These are phyloP conservation scores for Meghimatium bilineatum DNA, from an alignment of 2,888 invertebrate genomes.

Conservation along the genomic window DNA sequence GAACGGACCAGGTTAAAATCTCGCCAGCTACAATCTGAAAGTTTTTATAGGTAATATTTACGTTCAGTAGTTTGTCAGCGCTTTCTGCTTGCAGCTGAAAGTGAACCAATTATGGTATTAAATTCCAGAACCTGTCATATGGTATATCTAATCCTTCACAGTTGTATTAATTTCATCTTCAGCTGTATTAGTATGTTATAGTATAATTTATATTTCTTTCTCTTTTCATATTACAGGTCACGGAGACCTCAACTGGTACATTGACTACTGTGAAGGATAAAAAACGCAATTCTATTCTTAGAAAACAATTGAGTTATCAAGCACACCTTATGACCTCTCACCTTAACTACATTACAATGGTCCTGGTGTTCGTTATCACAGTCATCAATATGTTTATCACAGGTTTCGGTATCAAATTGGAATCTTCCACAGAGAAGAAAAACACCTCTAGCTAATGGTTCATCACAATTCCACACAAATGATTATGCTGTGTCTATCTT, in stretches of 20 bases:
- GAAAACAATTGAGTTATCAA: background rate
- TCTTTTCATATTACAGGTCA: background rate
- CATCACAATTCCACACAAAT: background rate
- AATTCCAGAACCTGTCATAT: too few species aligned
- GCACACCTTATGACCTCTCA: conserved; percentile 25
- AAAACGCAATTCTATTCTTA: background rate
- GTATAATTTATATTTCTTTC: background rate
- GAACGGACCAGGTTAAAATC: too few species aligned
- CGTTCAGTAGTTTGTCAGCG: too few species aligned
- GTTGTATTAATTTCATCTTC: too few species aligned
- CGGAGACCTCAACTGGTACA: background rate
- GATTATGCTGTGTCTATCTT: too few species aligned
- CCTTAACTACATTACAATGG: conserved; percentile 49
- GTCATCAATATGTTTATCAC: conserved; percentile 54
- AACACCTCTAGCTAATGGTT: background rate
- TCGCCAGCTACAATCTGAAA: too few species aligned
- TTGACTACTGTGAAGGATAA: background rate
- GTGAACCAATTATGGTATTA: too few species aligned
- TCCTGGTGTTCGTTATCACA: conserved; percentile 53
- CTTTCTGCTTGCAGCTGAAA: too few species aligned
- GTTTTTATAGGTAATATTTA: too few species aligned
- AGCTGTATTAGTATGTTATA: too few species aligned
- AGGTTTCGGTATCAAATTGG: conserved; percentile 49
- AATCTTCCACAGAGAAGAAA: background rate
- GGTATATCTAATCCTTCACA: too few species aligned